These are phyloP conservation scores for Congeria kusceri DNA, from an alignment of 2,888 invertebrate species.

Conservation along the genomic window DNA sequence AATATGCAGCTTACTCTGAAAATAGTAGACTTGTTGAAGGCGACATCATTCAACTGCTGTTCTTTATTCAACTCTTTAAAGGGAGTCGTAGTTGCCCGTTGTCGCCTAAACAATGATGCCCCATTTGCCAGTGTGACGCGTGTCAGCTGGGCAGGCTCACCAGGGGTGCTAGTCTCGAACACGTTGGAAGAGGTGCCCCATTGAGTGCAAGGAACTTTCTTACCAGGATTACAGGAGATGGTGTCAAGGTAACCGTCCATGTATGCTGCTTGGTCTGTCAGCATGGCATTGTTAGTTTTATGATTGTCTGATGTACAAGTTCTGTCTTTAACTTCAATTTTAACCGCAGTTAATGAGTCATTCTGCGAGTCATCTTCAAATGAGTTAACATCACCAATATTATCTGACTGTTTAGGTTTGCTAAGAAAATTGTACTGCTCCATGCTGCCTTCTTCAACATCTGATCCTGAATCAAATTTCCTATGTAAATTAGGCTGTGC, in stretches of 20 bases:
- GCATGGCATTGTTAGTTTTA: conserved; percentile 1
- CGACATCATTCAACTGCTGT: conserved; percentile 58
- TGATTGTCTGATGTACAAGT: too few species aligned
- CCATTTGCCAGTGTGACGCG: conserved; percentile 58
- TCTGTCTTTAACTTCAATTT: too few species aligned
- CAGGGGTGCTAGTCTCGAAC: neutral
- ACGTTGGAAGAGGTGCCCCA: neutral
- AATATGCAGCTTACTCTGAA: conserved; percentile 44
- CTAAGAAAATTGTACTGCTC: conserved; percentile 60
- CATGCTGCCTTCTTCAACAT: conserved; percentile 36
- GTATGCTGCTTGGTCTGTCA: neutral
- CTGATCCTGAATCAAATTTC: conserved; percentile 50
- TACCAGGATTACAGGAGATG: neutral
- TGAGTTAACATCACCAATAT: neutral
- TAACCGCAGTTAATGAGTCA: neutral
- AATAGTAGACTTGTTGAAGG: conserved; percentile 61
- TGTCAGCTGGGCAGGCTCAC: neutral
- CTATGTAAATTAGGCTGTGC: conserved; percentile 50
- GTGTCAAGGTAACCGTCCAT: neutral
- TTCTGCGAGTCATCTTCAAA: neutral
- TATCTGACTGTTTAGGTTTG: conserved; percentile 24
- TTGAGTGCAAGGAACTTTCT: neutral
- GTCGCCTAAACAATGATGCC: conserved; percentile 60
- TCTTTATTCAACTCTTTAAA: conserved; percentile 51
- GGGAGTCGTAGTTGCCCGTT: conserved; percentile 27